phyloP scores from a whole-genome alignment of 2,113 vertebrate genomes.

The Geococcyx californianus region DNA sequence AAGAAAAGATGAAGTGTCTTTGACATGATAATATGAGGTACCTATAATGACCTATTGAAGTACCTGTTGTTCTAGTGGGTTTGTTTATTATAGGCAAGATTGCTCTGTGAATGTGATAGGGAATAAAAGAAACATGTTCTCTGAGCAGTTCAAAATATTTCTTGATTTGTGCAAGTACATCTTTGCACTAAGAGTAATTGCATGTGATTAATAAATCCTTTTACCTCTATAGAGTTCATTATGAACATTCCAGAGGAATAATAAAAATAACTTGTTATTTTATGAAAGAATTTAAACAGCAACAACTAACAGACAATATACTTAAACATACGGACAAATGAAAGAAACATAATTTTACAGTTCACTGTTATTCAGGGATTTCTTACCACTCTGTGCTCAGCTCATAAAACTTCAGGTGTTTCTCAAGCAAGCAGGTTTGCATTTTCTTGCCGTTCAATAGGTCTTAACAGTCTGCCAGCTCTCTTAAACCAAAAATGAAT shows the following conservation, averaged over 20 bases:
- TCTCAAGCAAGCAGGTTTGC: neutral
- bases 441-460: neutral
- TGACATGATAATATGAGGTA: neutral
- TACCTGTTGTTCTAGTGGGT: neutral
- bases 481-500: neutral
- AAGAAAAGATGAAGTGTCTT: neutral
- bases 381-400: neutral
- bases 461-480: neutral
- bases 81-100: neutral
- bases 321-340: neutral
- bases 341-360: slow-evolving; percentile 4
- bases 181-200: neutral
- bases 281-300: neutral
- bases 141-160: neutral
- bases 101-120: neutral
- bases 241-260: neutral
- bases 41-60: neutral
- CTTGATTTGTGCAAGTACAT: neutral
- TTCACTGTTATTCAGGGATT: neutral
- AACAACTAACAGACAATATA: neutral
- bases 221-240: neutral
- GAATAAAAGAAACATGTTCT: neutral
- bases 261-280: neutral
- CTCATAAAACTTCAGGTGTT: slow-evolving; percentile 8
- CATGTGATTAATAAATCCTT: neutral